These are phyloP conservation scores for Drosophila mojavensis DNA, from an alignment of 1,140 invertebrate genomes.

Conservation along the genomic window DNA sequence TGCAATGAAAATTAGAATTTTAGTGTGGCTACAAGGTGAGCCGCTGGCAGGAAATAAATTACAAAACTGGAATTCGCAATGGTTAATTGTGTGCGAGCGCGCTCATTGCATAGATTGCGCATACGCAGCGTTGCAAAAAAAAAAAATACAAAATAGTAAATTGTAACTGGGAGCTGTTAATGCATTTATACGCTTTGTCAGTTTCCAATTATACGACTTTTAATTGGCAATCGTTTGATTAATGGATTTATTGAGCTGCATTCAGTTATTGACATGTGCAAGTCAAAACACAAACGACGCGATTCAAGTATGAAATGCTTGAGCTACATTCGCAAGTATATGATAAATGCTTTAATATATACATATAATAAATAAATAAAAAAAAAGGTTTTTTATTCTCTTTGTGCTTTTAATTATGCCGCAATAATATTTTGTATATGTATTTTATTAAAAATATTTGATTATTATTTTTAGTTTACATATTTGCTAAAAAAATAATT, in stretches of 20 bases:
- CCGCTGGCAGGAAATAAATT: conserved; percentile 61
- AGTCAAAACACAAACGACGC: no score
- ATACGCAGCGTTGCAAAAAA: conserved; percentile 65
- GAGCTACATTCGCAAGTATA: no score
- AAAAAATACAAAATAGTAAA: conserved; percentile 11
- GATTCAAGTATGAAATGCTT: no score
- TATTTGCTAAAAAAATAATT: no score
- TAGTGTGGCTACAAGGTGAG: conserved; percentile 21
- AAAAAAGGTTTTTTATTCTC: no score
- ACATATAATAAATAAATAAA: no score
- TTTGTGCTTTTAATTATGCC: no score
- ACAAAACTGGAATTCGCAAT: conserved; percentile 31
- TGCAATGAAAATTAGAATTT: conserved; percentile 40
- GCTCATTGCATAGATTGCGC: conserved; percentile 40
- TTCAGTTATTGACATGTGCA: not conserved
- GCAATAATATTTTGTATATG: no score
- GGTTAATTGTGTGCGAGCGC: conserved; percentile 40
- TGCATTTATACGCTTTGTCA: conserved; percentile 34
- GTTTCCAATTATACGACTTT: conserved; percentile 6
- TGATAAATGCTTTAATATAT: no score
- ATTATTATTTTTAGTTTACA: no score
- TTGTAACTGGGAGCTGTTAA: conserved; percentile 7
- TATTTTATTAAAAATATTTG: no score
- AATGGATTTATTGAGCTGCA: not conserved
- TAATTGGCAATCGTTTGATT: conserved; percentile 20